Conservation (phyloP, 2,113 vertebrate genomes). For the Galeopterus variegatus region DNA sequence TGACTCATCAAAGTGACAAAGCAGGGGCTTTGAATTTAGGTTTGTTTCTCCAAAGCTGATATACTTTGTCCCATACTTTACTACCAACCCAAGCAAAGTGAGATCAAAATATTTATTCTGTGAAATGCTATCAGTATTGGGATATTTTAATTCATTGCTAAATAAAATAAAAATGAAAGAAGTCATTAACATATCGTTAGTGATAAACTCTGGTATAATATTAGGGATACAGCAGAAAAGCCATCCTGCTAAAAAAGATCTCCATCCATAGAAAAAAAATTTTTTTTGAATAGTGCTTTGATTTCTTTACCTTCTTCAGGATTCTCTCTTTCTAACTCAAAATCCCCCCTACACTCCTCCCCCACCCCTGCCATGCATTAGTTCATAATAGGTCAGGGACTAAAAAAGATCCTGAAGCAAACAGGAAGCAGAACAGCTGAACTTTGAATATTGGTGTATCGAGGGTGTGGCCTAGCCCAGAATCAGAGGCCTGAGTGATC, state of each 20-base stretch:
- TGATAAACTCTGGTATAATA: not conserved
- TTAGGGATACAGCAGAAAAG: not conserved
- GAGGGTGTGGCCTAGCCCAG: not conserved
- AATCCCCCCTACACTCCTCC: not conserved
- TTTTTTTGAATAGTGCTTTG: not conserved
- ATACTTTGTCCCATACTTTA: not conserved
- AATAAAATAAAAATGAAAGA: conserved; percentile 4
- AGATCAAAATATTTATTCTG: conserved; percentile 50
- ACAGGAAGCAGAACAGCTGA: not conserved
- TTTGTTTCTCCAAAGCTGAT: not conserved
- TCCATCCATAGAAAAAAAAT: not conserved
- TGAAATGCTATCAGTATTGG: not conserved
- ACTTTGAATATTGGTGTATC: not conserved
- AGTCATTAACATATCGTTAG: not conserved
- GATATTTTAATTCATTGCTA: conserved; percentile 28
- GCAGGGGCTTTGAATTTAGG: not conserved
- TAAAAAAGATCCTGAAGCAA: conserved; percentile 4
- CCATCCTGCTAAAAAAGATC: not conserved
- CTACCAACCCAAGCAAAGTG: not conserved
- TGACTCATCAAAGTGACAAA: conserved; percentile 1
- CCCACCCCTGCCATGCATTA: not conserved
- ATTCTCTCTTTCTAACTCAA: not conserved
- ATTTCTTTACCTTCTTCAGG: not conserved
- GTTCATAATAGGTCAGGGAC: not conserved
- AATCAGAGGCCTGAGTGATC: not conserved